A percentile compares a stretch with the other conserved stretches of the same genome.
Conservation (phyloP, 2,888 invertebrate genomes). For the Tupiocoris notatus region DNA sequence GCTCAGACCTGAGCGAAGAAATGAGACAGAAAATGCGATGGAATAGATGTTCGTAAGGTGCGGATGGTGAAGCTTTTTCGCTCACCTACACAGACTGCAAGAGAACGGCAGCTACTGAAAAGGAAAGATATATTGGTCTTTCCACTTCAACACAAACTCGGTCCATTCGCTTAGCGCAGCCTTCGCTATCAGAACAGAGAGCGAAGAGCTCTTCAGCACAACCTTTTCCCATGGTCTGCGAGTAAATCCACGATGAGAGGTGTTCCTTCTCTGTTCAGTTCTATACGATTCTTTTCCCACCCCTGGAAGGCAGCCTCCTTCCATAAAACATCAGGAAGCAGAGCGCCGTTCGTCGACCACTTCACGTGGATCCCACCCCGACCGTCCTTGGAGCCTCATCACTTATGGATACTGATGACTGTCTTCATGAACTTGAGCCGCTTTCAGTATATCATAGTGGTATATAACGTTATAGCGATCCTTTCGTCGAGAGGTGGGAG, state of each 20-base stretch:
- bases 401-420: conserved; percentile 53
- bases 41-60: background rate
- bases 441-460: conserved; percentile 46
- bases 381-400: conserved; percentile 49
- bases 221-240: no score
- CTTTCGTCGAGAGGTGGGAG: conserved; percentile 6
- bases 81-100: background rate
- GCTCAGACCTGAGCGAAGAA: background rate
- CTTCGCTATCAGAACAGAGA: background rate
- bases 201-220: background rate
- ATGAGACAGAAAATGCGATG: background rate
- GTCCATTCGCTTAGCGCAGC: background rate
- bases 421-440: conserved; percentile 49
- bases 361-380: conserved; percentile 4
- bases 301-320: conserved; percentile 31
- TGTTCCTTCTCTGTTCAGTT: conserved; percentile 14
- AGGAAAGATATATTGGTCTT: conserved; percentile 33
- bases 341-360: background rate
- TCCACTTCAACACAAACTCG: conserved; percentile 25
- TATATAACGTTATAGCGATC: conserved; percentile 43
- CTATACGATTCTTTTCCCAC: conserved; percentile 34
- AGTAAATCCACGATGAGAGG: conserved; percentile 34
- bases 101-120: background rate
- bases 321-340: conserved; percentile 50
- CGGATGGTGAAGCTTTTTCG: background rate